Conservation (phyloP, 1,140 invertebrate genomes). For the Habropoda laboriosa region DNA sequence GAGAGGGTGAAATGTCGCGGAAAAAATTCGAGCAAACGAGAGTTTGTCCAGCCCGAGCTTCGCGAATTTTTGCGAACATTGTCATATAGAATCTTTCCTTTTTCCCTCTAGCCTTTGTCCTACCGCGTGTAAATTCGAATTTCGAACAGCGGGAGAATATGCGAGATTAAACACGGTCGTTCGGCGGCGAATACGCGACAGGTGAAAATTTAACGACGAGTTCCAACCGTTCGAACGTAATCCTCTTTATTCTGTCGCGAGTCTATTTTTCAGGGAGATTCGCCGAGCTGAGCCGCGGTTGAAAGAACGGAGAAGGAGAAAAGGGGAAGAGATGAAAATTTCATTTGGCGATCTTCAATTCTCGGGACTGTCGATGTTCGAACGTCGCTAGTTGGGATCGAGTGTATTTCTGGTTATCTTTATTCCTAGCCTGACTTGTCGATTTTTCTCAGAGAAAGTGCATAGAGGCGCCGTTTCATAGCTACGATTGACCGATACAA, state of each 20-base stretch:
- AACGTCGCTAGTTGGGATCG: too few species aligned
- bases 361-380: too few species aligned
- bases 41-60: conserved; percentile 5
- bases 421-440: not conserved
- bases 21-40: conserved; percentile 1
- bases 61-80: not conserved
- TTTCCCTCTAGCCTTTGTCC: not conserved
- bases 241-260: not conserved
- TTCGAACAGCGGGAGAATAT: not conserved
- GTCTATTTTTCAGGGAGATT: not conserved
- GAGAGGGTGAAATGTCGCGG: not conserved
- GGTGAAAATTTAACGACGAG: not conserved
- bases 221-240: not conserved
- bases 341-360: not conserved
- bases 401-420: not conserved
- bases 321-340: not conserved
- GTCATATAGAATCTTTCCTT: not conserved
- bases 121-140: too few species aligned
- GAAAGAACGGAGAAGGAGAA: not conserved
- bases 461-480: too few species aligned
- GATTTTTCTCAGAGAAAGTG: too few species aligned
- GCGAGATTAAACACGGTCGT: not conserved
- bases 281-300: not conserved
- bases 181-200: not conserved
- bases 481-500: too few species aligned